Conservation (phyloP, 2,888 invertebrate species). For the Nysson spinosus region DNA sequence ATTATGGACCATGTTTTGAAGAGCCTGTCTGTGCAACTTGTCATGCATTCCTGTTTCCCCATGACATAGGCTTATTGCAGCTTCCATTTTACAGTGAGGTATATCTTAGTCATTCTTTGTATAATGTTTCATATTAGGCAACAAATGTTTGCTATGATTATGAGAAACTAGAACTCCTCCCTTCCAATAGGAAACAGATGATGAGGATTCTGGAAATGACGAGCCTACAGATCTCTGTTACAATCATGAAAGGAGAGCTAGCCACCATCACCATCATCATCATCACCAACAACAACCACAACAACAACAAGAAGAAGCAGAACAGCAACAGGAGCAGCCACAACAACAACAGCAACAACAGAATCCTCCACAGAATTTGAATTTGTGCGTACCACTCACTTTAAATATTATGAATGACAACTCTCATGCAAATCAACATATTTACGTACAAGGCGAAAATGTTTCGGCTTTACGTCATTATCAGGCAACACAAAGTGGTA, state of each 20-base stretch:
- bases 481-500: slow-evolving; percentile 11
- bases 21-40: slow-evolving; percentile 95
- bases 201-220: slow-evolving; percentile 96
- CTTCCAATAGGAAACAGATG: slow-evolving; percentile 88
- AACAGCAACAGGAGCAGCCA: no score
- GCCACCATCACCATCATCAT: no score
- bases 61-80: slow-evolving; percentile 81
- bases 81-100: slow-evolving; percentile 76
- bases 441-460: slow-evolving; percentile 36
- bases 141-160: no score
- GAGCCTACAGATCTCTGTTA: slow-evolving; percentile 88
- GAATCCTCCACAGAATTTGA: slow-evolving; percentile 65
- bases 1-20: slow-evolving; percentile 93
- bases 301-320: no score
- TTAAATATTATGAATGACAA: slow-evolving; percentile 2
- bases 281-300: slow-evolving; percentile 67
- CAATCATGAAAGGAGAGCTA: slow-evolving; percentile 78
- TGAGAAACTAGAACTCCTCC: no score
- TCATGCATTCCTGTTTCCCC: slow-evolving; percentile 94
- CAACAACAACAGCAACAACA: slow-evolving; percentile 69
- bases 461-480: slow-evolving; percentile 29
- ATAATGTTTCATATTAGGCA: neutral
- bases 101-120: slow-evolving; percentile 13
- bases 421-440: slow-evolving; percentile 13
- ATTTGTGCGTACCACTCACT: slow-evolving; percentile 36